Conservation (phyloP, 2,888 invertebrate genomes). For the Drosophila anomalata region DNA sequence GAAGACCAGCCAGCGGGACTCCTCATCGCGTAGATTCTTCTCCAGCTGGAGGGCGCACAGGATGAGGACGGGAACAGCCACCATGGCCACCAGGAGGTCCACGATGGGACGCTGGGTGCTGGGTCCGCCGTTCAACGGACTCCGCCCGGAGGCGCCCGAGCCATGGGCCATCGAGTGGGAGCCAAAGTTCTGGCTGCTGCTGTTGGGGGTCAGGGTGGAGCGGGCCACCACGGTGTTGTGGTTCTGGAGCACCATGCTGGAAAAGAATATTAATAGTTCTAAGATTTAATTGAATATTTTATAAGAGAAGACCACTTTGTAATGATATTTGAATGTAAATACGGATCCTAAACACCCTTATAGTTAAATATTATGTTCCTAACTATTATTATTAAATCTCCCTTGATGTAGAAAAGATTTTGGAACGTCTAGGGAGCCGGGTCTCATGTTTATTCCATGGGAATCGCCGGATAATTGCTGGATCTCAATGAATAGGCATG, state of each 20-base stretch:
- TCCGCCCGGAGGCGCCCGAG: conserved; percentile 16
- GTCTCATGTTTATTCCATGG: conserved; percentile 30
- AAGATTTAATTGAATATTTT: no score
- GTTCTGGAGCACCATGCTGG: conserved; percentile 82
- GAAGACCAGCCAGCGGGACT: conserved; percentile 83
- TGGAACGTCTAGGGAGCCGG: neutral
- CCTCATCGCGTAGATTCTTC: conserved; percentile 82
- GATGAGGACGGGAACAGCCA: conserved; percentile 83
- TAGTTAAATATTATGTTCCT: no score
- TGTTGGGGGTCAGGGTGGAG: conserved; percentile 64
- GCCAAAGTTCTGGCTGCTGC: conserved; percentile 57
- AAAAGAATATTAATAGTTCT: conserved; percentile 19
- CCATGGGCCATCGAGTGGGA: conserved; percentile 28
- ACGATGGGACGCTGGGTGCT: conserved; percentile 81
- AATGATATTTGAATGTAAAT: neutral
- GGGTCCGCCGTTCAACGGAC: conserved; percentile 37
- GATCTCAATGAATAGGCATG: conserved; percentile 27
- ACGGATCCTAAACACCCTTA: no score
- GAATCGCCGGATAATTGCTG: conserved; percentile 14
- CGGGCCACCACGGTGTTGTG: conserved; percentile 76
- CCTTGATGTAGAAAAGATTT: neutral
- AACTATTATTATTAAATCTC: neutral
- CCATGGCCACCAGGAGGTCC: conserved; percentile 84
- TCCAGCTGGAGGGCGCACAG: conserved; percentile 84
- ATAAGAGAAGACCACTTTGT: neutral